Base-by-base conservation (phyloP, 2,797 vertebrate genomes). In the Sphenodon punctatus region DNA sequence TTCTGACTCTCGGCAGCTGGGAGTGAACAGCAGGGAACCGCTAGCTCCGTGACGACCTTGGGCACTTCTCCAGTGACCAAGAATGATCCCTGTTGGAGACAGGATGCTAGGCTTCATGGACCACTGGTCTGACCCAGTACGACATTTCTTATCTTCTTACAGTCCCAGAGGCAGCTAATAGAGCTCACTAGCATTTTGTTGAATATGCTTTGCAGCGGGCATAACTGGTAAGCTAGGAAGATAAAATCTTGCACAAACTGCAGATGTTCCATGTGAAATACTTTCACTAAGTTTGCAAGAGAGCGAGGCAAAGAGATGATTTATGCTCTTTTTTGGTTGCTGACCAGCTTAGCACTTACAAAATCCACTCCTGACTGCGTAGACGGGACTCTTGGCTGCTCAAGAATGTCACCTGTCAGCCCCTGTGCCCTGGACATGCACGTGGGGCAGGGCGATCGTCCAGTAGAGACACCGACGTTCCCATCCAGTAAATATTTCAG, bases 401-500 rank as follows among this genome's bases (percentile, higher is more conserved):
- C 2, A 5, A 61, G 53, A 68, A 65, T 19, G 55, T 72, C 32
- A 55, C 75, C 51, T 79, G 64, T 72, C 75, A 72, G 73, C 59
- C 16, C 67, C 63, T 59, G 36, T 56, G 82, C 77, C 59, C 84
- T 27, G 38, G 46, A 30, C 20, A 8, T 51, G 66, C 38, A 72
- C 59, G 59, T 51, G 63, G 75, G 66, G 69, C 70, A 69, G 80
- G 71, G 1, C 58, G 36, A 75, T 65, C 61, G 48, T 20, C 60
- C 45, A 79, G 80, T 67, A 87, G 55, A 39, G 46, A 53, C 45
- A 43, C 25, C 67, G 55, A 67, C 78, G 69, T 59, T 73, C 70
- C 73, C 77, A 46, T 41, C 67, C 70, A 55, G 85, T 63, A 83
- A 89, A 76, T 64, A 85, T 80, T 89, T 87, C 84, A 91, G 88